phyloP scores from a whole-genome alignment of 2,888 invertebrate species.

The Drosophila testacea region DNA sequence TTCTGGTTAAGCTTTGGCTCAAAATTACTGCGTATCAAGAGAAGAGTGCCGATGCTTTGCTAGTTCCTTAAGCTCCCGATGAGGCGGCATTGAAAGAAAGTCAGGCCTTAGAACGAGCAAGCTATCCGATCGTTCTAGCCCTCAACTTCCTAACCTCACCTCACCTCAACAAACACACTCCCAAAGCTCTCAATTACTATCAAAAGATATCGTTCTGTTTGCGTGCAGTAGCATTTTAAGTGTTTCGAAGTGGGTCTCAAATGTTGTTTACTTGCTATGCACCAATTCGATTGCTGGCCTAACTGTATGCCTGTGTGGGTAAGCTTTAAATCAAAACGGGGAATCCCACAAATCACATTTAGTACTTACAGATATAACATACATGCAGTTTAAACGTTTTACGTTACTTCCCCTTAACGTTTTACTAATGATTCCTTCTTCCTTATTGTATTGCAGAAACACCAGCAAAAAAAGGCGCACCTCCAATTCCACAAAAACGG shows the following conservation, averaged over 20 bases:
- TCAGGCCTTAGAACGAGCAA: constrained; percentile 46
- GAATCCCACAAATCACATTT: not conserved
- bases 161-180: not conserved
- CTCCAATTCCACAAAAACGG: constrained; percentile 89
- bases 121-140: constrained; percentile 37
- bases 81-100: constrained; percentile 30
- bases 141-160: not conserved
- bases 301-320: constrained; percentile 50
- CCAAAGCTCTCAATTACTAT: not conserved
- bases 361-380: not conserved
- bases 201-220: not conserved
- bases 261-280: constrained; percentile 51
- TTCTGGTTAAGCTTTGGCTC: constrained; percentile 46
- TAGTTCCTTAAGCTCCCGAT: constrained; percentile 30
- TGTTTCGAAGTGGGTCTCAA: constrained; percentile 31
- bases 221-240: not conserved
- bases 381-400: no score
- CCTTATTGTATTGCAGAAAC: constrained; percentile 89
- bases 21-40: constrained; percentile 52
- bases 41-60: constrained; percentile 50
- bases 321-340: constrained; percentile 23
- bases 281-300: constrained; percentile 26
- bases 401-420: not conserved
- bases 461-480: constrained; percentile 97
- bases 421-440: constrained; percentile 6